These are phyloP conservation scores for Chelmon rostratus DNA, from an alignment of 2,797 vertebrate genomes.

Conservation along the genomic window DNA sequence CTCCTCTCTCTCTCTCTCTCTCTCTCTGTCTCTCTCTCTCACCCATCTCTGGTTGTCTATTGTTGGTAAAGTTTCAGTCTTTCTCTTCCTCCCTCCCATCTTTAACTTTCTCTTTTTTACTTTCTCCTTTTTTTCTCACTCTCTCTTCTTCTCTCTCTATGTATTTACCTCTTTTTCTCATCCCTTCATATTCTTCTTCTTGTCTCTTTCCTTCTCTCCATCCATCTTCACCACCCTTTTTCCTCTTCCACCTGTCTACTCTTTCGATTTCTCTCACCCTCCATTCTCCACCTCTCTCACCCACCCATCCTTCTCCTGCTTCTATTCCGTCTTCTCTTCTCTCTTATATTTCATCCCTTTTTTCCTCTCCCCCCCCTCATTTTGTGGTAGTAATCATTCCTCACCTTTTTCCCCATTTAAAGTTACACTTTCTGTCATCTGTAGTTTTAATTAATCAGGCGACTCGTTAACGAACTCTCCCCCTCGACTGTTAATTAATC, in stretches of 20 bases:
- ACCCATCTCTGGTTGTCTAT: constrained; percentile 1
- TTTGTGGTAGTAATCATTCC: constrained; percentile 49
- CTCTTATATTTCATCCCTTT: not conserved
- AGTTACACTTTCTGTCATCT: constrained; percentile 65
- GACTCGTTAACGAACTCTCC: constrained; percentile 69
- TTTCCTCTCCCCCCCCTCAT: not conserved
- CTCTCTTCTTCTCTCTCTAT: not conserved
- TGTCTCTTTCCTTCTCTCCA: not conserved
- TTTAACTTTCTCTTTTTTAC: not conserved
- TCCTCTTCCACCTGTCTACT: no score
- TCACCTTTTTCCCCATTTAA: constrained; percentile 72
- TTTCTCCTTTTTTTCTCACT: not conserved
- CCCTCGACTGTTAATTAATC: constrained; percentile 75
- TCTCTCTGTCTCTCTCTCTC: not conserved
- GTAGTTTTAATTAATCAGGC: constrained; percentile 71
- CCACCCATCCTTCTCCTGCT: not conserved
- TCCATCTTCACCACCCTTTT: not conserved
- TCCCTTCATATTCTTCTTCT: not conserved
- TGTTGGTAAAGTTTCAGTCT: constrained; percentile 11
- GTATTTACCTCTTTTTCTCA: no score
- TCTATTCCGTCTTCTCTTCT: not conserved
- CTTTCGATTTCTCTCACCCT: not conserved
- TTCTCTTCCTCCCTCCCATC: not conserved
- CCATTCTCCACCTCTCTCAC: not conserved
- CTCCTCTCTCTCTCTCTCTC: not conserved